Evolutionary conservation across 1,140 invertebrate species (phyloP).

Genomic region (Lasioglossum baleicum): DNA sequence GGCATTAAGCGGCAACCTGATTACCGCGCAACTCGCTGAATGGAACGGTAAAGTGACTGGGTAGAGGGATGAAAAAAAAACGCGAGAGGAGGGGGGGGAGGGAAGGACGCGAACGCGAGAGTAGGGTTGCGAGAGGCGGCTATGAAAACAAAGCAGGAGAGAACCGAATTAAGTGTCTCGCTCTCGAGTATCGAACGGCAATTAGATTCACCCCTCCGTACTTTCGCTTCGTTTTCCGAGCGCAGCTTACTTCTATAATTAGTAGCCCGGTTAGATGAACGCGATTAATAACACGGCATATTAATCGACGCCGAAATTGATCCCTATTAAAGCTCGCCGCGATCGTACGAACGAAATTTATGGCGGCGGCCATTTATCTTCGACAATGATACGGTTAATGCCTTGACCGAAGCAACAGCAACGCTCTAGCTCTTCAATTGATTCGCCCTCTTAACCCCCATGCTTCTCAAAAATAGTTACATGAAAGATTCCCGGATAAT

Average conservation of each 20-base stretch:
- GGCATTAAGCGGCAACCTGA: conserved; percentile 68
- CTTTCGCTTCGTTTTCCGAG: conserved; percentile 15
- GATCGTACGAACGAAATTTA: conserved; percentile 28
- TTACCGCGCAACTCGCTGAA: conserved; percentile 59
- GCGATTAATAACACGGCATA: conserved; percentile 43
- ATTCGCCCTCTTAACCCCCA: too few relatives aligned
- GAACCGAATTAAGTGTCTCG: conserved; percentile 48
- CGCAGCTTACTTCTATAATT: conserved; percentile 15
- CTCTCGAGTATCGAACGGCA: conserved; percentile 39
- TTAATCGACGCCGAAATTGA: conserved; percentile 46
- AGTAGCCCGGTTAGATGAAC: conserved; percentile 12
- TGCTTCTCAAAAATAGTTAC: too few relatives aligned
- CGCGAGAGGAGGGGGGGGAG: conserved; percentile 18
- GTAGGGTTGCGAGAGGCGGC: conserved; percentile 18
- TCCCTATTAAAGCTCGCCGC: conserved; percentile 30
- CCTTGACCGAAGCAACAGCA: neutral
- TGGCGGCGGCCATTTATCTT: conserved; percentile 18
- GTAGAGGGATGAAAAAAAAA: neutral
- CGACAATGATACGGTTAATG: conserved; percentile 4
- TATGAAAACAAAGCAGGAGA: conserved; percentile 52
- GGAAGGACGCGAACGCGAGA: conserved; percentile 22
- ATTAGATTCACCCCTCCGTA: conserved; percentile 19
- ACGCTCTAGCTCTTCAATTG: too few relatives aligned
- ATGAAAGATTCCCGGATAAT: too few relatives aligned
- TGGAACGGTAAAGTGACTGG: conserved; percentile 61